Evolutionary conservation across 2,888 invertebrate species (phyloP).

Genomic region (Chelonus formosanus): DNA sequence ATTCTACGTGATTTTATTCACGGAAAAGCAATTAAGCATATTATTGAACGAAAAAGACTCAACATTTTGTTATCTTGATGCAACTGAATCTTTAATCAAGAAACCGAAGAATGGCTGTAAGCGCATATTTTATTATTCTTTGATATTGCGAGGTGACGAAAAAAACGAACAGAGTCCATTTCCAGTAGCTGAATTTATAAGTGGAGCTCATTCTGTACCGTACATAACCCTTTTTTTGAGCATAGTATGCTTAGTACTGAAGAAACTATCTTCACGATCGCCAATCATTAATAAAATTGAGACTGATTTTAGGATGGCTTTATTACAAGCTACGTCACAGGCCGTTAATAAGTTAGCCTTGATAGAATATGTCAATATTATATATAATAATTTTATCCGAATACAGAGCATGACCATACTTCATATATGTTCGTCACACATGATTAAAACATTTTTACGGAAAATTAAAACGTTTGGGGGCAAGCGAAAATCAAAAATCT

Average conservation of each 20-base stretch:
- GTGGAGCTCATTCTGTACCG: constrained; percentile 12
- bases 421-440: too few relatives aligned
- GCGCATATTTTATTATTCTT: constrained; percentile 27
- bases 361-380: neutral
- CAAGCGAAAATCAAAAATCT: too few relatives aligned
- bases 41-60: neutral
- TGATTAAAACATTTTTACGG: too few relatives aligned
- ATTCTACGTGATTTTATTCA: constrained; percentile 10
- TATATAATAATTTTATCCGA: neutral
- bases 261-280: neutral
- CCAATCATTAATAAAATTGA: constrained; percentile 20
- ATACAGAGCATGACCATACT: too few relatives aligned
- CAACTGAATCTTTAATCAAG: constrained; percentile 27
- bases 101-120: constrained; percentile 10
- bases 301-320: constrained; percentile 20
- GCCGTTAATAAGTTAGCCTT: neutral
- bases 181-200: constrained; percentile 24
- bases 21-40: constrained; percentile 21
- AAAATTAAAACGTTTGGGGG: too few relatives aligned
- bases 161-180: constrained; percentile 8
- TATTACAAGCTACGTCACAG: neutral
- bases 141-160: constrained; percentile 25
- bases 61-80: constrained; percentile 27
- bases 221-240: constrained; percentile 16
- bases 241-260: constrained; percentile 1